Base-by-base conservation (phyloP, 2,113 vertebrate species). In the Amia ocellicauda region DNA sequence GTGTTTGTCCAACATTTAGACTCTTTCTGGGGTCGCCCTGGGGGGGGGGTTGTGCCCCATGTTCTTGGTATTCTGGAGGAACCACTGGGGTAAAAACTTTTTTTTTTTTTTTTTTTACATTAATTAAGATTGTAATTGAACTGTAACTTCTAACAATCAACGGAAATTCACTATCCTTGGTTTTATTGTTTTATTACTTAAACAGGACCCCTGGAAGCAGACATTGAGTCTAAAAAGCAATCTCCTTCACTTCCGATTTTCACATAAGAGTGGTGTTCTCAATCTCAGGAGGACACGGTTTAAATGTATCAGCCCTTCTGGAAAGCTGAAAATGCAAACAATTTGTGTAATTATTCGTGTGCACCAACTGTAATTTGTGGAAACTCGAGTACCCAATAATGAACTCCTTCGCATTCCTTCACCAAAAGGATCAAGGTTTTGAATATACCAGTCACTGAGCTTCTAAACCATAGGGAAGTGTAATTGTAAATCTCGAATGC, bases 401-500 rank as follows among this genome's bases (percentile, higher is more conserved):
- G 62, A 60, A 69, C 7, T 57, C 65, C 77, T 74, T 81, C n/a
- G 71, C 82, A 79, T 74, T 76, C 71, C 80, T 76, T 60, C 75
- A 74, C 70, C 66, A 45, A 58, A 70, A 36, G 56, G 20, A 20
- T 63, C 42, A 69, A 74, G 68, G 69, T 64, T 67, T 69, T 58
- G 74, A 60, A 73, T 73, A 72, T 61, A 13, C 20, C 13, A 14
- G 13, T 19, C 8, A 58, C 14, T 41, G 19, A 14, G 31, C 5
- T 11, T 11, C 5, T 36, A 36, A 36, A 36, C 31, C 17, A 79
- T 66, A 69, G 69, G 66, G 63, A 19, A 51, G 77, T 67, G 70
- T 75, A 53, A 74, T 74, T 67, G 74, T 80, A 81, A 82, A 86
- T 86, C 69, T 75, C 67, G 23, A 67, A 50, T 63, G 47, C 70